phyloP scores from a whole-genome alignment of 2,888 invertebrate species.

The Pachymerium ferrugineum region DNA sequence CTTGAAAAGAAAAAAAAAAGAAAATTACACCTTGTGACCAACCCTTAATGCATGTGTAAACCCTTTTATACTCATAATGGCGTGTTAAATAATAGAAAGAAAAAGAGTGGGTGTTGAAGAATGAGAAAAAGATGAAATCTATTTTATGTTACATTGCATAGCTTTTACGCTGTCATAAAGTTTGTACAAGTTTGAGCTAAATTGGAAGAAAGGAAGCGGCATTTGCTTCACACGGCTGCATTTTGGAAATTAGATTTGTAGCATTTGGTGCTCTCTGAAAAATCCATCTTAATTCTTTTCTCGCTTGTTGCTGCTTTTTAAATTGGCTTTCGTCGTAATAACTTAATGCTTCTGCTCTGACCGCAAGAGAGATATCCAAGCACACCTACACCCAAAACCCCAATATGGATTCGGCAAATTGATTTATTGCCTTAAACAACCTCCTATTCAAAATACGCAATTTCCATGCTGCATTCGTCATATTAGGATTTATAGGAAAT shows the following conservation, averaged over 20 bases:
- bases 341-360: background rate
- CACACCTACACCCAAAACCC: background rate
- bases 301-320: background rate
- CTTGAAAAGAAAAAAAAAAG: no score
- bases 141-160: background rate
- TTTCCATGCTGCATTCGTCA: no score
- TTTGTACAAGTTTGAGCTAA: background rate
- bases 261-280: background rate
- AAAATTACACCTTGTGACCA: no score
- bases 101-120: no score
- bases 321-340: background rate
- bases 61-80: background rate
- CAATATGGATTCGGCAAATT: background rate
- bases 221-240: conserved; percentile 4
- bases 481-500: no score
- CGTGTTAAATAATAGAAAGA: background rate
- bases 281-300: conserved; percentile 13
- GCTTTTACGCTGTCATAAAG: background rate
- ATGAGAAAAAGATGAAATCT: background rate
- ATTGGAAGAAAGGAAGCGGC: background rate
- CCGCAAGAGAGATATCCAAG: background rate
- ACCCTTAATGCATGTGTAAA: no score
- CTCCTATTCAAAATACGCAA: no score
- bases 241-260: conserved; percentile 1
- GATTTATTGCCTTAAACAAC: background rate